Evolutionary conservation across 1,140 invertebrate species (phyloP).

Genomic region (Leptinotarsa texana): DNA sequence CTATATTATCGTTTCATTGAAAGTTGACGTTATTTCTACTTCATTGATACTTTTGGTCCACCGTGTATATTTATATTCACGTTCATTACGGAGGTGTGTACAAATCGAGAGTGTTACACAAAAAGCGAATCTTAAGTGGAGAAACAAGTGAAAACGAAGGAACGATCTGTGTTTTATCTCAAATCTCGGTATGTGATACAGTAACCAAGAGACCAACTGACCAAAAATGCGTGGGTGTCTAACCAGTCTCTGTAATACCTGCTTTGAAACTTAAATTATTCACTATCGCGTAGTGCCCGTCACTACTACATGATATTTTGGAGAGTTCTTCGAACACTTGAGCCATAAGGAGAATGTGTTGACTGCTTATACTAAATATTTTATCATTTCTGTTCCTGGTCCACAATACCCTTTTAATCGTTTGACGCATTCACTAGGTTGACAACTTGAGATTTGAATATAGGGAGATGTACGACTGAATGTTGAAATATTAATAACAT

Average conservation of each 20-base stretch:
- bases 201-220: constrained; percentile 18
- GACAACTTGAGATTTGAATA: no score
- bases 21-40: not conserved
- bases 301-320: not conserved
- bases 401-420: not conserved
- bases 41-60: not conserved
- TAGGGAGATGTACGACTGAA: no score
- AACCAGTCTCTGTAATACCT: constrained; percentile 6
- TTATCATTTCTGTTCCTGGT: not conserved
- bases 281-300: not conserved
- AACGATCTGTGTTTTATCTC: not conserved
- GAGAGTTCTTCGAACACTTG: not conserved
- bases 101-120: not conserved
- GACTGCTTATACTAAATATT: not conserved
- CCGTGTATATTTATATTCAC: not conserved
- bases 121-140: not conserved
- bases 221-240: constrained; percentile 9
- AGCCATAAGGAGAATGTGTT: not conserved
- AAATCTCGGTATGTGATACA: constrained; percentile 3
- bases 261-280: constrained; percentile 4
- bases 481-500: no score
- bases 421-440: not conserved
- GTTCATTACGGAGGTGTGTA: not conserved
- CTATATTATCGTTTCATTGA: not conserved
- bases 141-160: not conserved